Evolutionary conservation across 2,113 vertebrate species (phyloP).

Genomic region (Prunella himalayana): DNA sequence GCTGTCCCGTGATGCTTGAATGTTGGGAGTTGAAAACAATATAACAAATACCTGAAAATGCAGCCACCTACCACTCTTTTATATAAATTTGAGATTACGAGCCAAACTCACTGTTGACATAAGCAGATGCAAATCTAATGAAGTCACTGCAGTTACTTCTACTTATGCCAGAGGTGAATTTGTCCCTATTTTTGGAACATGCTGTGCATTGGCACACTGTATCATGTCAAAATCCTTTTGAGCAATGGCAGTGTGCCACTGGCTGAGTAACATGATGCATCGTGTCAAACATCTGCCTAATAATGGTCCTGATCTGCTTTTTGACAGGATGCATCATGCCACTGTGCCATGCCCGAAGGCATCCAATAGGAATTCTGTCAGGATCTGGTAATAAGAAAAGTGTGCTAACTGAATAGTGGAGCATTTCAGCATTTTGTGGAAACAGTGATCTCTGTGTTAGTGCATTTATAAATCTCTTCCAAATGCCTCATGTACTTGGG

Average conservation of each 20-base stretch:
- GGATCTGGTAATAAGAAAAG: neutral
- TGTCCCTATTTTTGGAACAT: constrained; percentile 48
- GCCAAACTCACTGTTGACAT: constrained; percentile 39
- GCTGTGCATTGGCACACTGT: neutral
- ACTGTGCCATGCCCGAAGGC: neutral
- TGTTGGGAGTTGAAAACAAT: neutral
- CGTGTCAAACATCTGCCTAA: constrained; percentile 14
- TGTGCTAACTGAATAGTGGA: neutral
- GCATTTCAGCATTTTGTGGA: neutral
- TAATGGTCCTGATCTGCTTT: neutral
- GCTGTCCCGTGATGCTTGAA: neutral
- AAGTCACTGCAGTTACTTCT: constrained; percentile 47
- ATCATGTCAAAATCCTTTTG: neutral
- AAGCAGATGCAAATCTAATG: constrained; percentile 57
- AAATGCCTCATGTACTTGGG: neutral
- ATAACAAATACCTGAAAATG: neutral
- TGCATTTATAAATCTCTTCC: neutral
- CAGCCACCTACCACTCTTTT: neutral
- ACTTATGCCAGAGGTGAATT: constrained; percentile 47
- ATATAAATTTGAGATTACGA: neutral
- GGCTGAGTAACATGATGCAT: neutral
- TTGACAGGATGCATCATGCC: neutral
- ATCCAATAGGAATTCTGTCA: neutral
- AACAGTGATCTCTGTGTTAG: neutral
- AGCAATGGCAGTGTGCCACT: neutral